A percentile compares a stretch with the other conserved stretches of the same genome.
Evolutionary conservation across 2,113 vertebrate genomes (phyloP).

Genomic region (Ceratotherium simum): DNA sequence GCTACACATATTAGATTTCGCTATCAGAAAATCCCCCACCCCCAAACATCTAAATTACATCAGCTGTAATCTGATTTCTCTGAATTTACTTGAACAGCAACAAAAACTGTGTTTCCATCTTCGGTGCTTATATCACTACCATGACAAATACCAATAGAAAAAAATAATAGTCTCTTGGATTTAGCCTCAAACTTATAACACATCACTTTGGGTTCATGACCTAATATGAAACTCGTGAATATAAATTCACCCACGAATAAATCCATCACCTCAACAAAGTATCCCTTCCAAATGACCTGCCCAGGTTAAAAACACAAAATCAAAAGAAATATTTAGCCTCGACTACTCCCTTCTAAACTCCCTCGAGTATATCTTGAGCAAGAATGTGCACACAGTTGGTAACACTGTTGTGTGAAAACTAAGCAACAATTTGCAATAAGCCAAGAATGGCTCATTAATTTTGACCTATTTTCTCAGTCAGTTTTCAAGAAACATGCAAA

Average conservation of each 20-base stretch:
- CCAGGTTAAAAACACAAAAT: neutral
- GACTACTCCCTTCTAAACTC: neutral
- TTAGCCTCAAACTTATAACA: constrained; percentile 40
- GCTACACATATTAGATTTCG: constrained; percentile 56
- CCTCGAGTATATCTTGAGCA: neutral
- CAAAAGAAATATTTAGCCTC: neutral
- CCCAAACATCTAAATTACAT: constrained; percentile 76
- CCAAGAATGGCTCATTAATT: neutral
- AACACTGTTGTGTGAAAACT: neutral
- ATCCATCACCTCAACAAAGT: neutral
- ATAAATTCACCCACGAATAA: neutral
- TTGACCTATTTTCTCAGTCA: neutral
- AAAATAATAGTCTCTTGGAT: constrained; percentile 43
- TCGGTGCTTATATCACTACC: constrained; percentile 37
- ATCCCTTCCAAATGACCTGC: neutral
- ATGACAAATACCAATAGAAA: constrained; percentile 35
- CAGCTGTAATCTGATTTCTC: constrained; percentile 74
- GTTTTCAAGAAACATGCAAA: neutral
- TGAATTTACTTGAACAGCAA: constrained; percentile 66
- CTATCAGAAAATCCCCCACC: constrained; percentile 68
- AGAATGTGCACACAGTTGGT: neutral
- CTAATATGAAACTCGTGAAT: constrained; percentile 2
- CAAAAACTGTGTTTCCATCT: constrained; percentile 55
- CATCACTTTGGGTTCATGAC: constrained; percentile 29
- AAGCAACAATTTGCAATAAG: neutral